Percentiles rank a stretch among this genome's conserved stretches.
Evolutionary conservation across 2,888 invertebrate species (phyloP).

Genomic region (Bellardia bayeri): DNA sequence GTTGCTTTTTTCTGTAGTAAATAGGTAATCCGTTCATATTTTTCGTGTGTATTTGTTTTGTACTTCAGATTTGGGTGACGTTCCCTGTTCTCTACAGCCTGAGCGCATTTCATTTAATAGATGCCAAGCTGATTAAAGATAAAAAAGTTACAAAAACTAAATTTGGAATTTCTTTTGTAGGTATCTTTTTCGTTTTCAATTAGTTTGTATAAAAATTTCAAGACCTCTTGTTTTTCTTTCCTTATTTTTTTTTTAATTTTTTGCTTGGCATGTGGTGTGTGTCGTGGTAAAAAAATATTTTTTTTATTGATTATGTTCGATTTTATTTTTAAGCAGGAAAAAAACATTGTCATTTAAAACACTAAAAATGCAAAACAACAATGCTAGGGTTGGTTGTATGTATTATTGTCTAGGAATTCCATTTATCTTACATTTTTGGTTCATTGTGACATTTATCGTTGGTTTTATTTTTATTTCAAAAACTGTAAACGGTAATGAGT

Average conservation of each 20-base stretch:
- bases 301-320: slow-evolving; percentile 68
- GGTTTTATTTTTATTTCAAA: slow-evolving; percentile 43
- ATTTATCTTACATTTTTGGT: slow-evolving; percentile 52
- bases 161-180: slow-evolving; percentile 55
- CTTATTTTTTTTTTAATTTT: background rate
- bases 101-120: slow-evolving; percentile 30
- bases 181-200: slow-evolving; percentile 46
- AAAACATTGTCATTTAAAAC: slow-evolving; percentile 38
- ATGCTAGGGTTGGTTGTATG: background rate
- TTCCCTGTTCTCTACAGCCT: slow-evolving; percentile 24
- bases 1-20: slow-evolving; percentile 19
- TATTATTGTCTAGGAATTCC: slow-evolving; percentile 11
- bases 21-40: background rate
- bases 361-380: slow-evolving; percentile 25
- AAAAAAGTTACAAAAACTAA: slow-evolving; percentile 29
- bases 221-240: slow-evolving; percentile 19
- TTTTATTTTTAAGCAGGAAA: slow-evolving; percentile 58
- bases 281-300: slow-evolving; percentile 26
- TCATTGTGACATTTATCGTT: slow-evolving; percentile 67
- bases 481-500: slow-evolving; percentile 57
- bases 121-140: slow-evolving; percentile 40
- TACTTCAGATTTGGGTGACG: slow-evolving; percentile 43
- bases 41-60: slow-evolving; percentile 27
- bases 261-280: slow-evolving; percentile 62
- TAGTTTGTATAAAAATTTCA: slow-evolving; percentile 39